phyloP scores from a whole-genome alignment of 2,888 invertebrate genomes.

The Microchrysa polita region DNA sequence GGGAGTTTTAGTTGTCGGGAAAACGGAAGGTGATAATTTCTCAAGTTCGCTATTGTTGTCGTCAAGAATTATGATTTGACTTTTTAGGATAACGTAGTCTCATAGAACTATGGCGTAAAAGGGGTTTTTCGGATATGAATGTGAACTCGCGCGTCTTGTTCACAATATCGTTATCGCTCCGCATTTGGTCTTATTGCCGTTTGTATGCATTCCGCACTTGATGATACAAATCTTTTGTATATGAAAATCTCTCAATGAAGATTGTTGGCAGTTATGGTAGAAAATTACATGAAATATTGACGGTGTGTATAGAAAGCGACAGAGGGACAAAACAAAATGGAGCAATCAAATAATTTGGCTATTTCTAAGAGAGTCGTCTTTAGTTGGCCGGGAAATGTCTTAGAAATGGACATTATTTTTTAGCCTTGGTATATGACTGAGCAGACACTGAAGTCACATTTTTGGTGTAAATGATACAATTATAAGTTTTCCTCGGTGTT shows the following conservation, averaged over 20 bases:
- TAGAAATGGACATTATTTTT: constrained; percentile 39
- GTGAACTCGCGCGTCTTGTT: too few relatives aligned
- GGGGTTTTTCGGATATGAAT: constrained; percentile 5
- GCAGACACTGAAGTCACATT: too few relatives aligned
- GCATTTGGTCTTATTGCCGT: background rate
- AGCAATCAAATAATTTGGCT: constrained; percentile 18
- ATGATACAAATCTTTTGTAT: too few relatives aligned
- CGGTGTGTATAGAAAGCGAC: background rate
- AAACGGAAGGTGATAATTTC: constrained; percentile 52
- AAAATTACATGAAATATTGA: constrained; percentile 32
- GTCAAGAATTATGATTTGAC: constrained; percentile 51
- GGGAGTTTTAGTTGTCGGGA: constrained; percentile 18
- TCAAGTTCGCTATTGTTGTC: constrained; percentile 49
- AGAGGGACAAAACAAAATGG: background rate
- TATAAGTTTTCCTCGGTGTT: too few relatives aligned
- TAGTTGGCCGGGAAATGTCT: constrained; percentile 7
- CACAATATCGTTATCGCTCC: background rate
- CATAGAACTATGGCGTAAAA: constrained; percentile 9
- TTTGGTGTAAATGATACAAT: too few relatives aligned
- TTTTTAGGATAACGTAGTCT: constrained; percentile 49
- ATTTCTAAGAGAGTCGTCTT: constrained; percentile 17
- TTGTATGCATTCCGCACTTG: constrained; percentile 15
- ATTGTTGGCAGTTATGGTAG: background rate
- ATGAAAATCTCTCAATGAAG: too few relatives aligned
- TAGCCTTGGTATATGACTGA: too few relatives aligned